phyloP scores from a whole-genome alignment of 2,888 invertebrate genomes.

The Alentia gelatinosa region DNA sequence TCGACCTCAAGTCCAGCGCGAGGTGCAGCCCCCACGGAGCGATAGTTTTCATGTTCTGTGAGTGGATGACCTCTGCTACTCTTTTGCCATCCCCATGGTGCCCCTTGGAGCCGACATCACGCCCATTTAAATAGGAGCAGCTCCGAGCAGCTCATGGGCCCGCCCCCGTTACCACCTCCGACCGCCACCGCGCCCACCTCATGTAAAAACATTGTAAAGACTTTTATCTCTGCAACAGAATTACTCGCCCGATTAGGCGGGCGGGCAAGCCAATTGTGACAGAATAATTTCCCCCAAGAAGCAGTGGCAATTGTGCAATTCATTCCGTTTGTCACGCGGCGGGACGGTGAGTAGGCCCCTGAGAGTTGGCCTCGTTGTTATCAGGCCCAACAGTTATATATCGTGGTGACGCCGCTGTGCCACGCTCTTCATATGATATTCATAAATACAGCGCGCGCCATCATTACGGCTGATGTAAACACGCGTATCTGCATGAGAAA shows the following conservation, averaged over 20 bases:
- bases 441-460: slow-evolving; percentile 42
- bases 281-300: slow-evolving; percentile 36
- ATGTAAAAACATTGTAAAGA: slow-evolving; percentile 45
- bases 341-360: not conserved
- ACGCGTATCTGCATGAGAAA: slow-evolving; percentile 23
- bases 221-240: slow-evolving; percentile 39
- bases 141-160: not conserved
- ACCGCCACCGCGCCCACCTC: not conserved
- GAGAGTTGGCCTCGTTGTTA: slow-evolving; percentile 2
- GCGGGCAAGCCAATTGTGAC: slow-evolving; percentile 14
- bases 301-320: slow-evolving; percentile 39
- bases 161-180: not conserved
- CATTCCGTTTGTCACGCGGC: slow-evolving; percentile 17
- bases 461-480: slow-evolving; percentile 33
- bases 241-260: slow-evolving; percentile 39
- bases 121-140: not conserved
- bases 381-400: slow-evolving; percentile 11
- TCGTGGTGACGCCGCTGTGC: not conserved
- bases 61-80: not conserved
- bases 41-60: not conserved
- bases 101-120: not conserved
- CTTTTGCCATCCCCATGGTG: not conserved
- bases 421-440: slow-evolving; percentile 37
- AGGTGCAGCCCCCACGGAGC: not conserved
- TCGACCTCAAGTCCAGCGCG: not conserved